Conservation (phyloP, 2,113 vertebrate species). For the Anolis sagrei region DNA sequence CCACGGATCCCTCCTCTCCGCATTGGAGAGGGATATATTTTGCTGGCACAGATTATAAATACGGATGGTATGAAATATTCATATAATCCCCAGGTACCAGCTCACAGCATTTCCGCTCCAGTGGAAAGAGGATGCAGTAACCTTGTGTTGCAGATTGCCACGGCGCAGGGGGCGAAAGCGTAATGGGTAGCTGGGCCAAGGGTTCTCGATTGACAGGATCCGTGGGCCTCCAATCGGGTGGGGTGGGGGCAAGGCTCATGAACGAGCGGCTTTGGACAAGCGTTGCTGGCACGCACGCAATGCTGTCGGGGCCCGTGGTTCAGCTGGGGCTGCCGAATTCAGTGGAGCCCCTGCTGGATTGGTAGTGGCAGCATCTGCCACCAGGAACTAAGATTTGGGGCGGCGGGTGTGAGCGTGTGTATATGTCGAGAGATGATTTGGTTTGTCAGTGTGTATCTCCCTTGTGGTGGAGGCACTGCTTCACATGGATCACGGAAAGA, state of each 20-base stretch:
- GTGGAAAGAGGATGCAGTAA: conserved; percentile 33
- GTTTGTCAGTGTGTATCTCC: conserved; percentile 9
- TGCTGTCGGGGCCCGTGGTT: not conserved
- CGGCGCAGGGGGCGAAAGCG: not conserved
- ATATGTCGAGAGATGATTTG: not conserved
- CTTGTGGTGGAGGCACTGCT: not conserved
- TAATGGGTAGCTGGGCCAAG: not conserved
- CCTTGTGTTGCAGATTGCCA: conserved; percentile 18
- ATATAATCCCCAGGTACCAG: conserved; percentile 31
- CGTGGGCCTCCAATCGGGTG: too few relatives aligned
- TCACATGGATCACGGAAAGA: not conserved
- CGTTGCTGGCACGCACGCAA: not conserved
- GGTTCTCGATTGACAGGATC: not conserved
- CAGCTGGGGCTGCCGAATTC: not conserved
- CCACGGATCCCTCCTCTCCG: not conserved
- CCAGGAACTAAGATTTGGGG: not conserved
- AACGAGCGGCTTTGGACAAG: not conserved
- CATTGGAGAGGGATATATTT: conserved; percentile 18
- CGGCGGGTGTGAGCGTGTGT: not conserved
- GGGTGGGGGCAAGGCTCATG: not conserved
- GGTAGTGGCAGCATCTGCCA: not conserved
- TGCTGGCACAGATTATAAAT: conserved; percentile 33
- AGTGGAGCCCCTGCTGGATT: not conserved
- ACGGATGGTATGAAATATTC: conserved; percentile 41
- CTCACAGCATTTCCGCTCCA: conserved; percentile 31